A percentile compares a stretch with the other conserved stretches of the same genome.
phyloP scores from a whole-genome alignment of 2,797 vertebrate genomes.

The Discoglossus pictus region DNA sequence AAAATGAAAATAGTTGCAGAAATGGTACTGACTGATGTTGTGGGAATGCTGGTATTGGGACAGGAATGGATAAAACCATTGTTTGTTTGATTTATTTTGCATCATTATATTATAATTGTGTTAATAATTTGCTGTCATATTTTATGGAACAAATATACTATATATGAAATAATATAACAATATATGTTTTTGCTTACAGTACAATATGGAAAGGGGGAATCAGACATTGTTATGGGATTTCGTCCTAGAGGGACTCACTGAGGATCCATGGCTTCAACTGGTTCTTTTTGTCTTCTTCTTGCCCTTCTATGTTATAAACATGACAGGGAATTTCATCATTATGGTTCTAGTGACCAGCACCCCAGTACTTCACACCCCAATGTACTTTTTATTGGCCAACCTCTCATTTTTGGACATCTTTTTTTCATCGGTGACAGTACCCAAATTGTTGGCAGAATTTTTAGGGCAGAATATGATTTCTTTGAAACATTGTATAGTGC shows the following conservation, averaged over 20 bases:
- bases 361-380: conserved; percentile 19
- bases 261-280: conserved; percentile 7
- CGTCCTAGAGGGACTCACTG: conserved; percentile 31
- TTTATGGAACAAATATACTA: too few species aligned
- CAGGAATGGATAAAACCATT: too few species aligned
- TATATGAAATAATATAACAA: too few species aligned
- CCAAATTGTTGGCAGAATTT: conserved; percentile 53
- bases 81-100: too few species aligned
- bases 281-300: conserved; percentile 32
- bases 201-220: conserved; percentile 21
- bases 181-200: too few species aligned
- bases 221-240: conserved; percentile 49
- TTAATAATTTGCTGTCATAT: too few species aligned
- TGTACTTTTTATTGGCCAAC: conserved; percentile 48
- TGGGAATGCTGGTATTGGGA: too few species aligned
- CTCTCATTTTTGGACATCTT: conserved; percentile 34
- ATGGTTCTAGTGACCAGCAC: conserved; percentile 29
- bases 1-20: too few species aligned
- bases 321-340: conserved; percentile 47
- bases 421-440: conserved; percentile 24
- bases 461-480: conserved; percentile 46
- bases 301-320: conserved; percentile 24
- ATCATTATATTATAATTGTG: too few species aligned
- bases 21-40: too few species aligned
- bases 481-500: conserved; percentile 37